Base-by-base conservation (phyloP, 2,797 vertebrate species). In the Scolopax rusticola region DNA sequence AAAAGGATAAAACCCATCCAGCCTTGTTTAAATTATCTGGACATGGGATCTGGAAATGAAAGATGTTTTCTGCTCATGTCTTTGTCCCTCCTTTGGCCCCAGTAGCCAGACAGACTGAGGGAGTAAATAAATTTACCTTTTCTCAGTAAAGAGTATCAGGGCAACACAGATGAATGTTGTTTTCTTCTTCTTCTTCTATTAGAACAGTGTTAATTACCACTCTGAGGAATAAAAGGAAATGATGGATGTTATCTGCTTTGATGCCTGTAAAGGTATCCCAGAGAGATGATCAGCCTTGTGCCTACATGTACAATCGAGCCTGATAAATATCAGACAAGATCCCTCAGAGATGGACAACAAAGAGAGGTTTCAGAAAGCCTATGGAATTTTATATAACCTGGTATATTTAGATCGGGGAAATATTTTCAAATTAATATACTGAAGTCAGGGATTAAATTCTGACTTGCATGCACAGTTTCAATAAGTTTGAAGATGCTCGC, bases 221-320 rank as follows among this genome's bases (percentile, higher is more conserved):
- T 38, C 23, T 36, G 12, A 84, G 12, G 20, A 87, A 91, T 64
- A 48, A 89, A 92, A 77, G 15, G 32, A 89, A 83, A 85, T 70
- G 33, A 63, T 16, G 6, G 32, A 18, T 71, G 16, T 25, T 70
- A 15, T 20, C 25, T 59, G 24, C 9, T 54, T 63, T 41, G 8
- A 40, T 75, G 41, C 5, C 25, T 75, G 8, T 61, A 36, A 82
- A 84, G 47, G 8, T 73, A 68, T 57, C 32, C 36, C 48, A 43
- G 36, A 47, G 14, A 68, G 47, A 53, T 11, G 9, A 50, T 47
- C 17, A 70, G 53, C 5, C 12, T 45, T 53, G 5, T 56, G 25
- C n/a, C 27, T 40, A 16, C 0, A 0, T 7, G 7, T 11, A 3
- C 38, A 61, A 10, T n/a, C 36, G n/a, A 59, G 3, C 16, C 33